Percentiles rank a stretch among this genome's conserved stretches.
These are phyloP conservation scores for Lethenteron reissneri DNA, from an alignment of 2,113 vertebrate genomes.

Conservation along the genomic window DNA sequence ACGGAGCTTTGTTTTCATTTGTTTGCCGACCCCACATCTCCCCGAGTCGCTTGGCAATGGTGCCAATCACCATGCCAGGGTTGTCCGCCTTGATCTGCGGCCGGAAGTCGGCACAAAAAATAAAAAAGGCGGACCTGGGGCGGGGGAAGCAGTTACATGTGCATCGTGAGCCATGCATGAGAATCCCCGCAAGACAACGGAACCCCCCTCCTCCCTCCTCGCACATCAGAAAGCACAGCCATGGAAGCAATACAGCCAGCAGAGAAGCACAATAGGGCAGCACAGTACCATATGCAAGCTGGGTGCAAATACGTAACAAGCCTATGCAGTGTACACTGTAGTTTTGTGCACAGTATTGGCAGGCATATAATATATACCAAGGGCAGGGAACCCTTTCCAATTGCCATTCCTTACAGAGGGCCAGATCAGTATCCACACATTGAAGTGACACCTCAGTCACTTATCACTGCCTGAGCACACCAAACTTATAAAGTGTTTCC, in stretches of 20 bases:
- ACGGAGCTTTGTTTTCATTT: slow-evolving; percentile 47
- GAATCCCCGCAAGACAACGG: rapidly evolving
- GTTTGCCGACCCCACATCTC: slow-evolving; percentile 60
- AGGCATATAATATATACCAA: too few species aligned
- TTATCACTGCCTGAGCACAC: too few species aligned
- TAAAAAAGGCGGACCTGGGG: slow-evolving; percentile 49
- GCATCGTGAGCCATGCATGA: slow-evolving; percentile 9
- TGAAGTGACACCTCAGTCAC: too few species aligned
- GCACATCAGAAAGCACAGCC: background rate
- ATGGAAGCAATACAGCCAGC: too few species aligned
- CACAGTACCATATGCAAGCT: background rate
- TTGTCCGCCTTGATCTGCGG: slow-evolving; percentile 56
- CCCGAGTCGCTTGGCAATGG: slow-evolving; percentile 51
- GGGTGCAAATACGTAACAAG: background rate
- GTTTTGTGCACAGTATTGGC: too few species aligned
- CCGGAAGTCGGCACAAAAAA: slow-evolving; percentile 56
- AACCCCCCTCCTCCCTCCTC: rapidly evolving
- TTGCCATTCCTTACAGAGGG: too few species aligned
- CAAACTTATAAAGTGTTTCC: too few species aligned
- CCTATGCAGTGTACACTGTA: too few species aligned
- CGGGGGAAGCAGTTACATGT: slow-evolving; percentile 9
- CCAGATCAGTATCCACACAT: too few species aligned
- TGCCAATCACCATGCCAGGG: slow-evolving; percentile 46
- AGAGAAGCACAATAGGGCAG: background rate
- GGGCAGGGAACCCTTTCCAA: too few species aligned